phyloP scores from a whole-genome alignment of 2,888 invertebrate genomes.

The Cryptocheilus praepositus region DNA sequence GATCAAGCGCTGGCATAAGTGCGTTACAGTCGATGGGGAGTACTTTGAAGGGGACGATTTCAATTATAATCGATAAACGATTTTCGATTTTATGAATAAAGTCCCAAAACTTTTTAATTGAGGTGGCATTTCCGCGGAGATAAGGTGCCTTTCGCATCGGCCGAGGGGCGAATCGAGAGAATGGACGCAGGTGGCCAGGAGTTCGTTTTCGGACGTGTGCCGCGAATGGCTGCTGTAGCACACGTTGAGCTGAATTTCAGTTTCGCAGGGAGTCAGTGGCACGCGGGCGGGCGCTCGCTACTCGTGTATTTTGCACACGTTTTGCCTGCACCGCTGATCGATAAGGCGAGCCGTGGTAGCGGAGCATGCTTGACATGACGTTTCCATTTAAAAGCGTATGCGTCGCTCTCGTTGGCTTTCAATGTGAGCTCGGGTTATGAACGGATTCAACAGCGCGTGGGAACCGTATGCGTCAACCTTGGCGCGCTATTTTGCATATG shows the following conservation, averaged over 20 bases:
- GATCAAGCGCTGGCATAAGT: too few species aligned
- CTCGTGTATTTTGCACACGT: background rate
- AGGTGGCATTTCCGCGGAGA: too few species aligned
- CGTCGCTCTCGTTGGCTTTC: slow-evolving; percentile 15
- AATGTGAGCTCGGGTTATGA: background rate
- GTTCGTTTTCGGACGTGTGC: slow-evolving; percentile 10
- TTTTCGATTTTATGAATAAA: too few species aligned
- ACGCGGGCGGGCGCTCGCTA: background rate
- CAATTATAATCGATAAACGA: too few species aligned
- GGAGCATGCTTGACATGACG: slow-evolving; percentile 17
- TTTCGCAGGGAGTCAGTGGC: too few species aligned
- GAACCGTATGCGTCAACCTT: slow-evolving; percentile 13
- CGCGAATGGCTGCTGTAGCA: slow-evolving; percentile 14
- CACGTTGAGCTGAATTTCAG: too few species aligned
- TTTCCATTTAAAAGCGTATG: slow-evolving; percentile 15
- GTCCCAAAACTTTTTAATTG: too few species aligned
- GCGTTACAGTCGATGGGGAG: too few species aligned
- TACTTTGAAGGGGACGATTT: too few species aligned
- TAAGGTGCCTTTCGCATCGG: too few species aligned
- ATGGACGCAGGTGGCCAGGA: slow-evolving; percentile 7
- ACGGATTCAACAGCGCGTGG: background rate
- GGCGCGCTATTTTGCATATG: background rate
- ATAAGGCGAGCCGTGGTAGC: too few species aligned
- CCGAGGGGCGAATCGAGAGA: too few species aligned
- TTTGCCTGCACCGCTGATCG: background rate